These are phyloP conservation scores for Indicator maculatus DNA, from an alignment of 2,113 vertebrate species.

Conservation along the genomic window DNA sequence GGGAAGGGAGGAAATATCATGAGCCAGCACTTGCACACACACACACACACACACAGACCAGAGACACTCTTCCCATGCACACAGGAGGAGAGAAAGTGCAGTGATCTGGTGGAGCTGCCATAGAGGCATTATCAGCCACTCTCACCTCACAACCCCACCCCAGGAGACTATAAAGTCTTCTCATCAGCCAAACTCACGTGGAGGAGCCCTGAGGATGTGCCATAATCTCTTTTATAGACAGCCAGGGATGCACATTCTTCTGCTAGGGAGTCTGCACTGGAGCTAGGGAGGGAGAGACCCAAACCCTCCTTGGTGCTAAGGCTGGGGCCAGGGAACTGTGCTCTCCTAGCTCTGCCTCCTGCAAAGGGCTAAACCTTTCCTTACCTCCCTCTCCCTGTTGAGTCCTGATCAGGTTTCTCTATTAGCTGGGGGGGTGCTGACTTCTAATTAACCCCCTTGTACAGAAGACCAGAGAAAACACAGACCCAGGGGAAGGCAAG, in stretches of 20 bases:
- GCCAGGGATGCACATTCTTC: neutral
- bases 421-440: neutral
- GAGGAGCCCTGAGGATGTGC: neutral
- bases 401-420: neutral
- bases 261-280: accelerated
- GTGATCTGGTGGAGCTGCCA: neutral
- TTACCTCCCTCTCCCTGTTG: neutral
- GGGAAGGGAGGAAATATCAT: constrained; percentile 27
- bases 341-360: neutral
- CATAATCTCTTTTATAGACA: neutral
- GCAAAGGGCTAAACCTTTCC: neutral
- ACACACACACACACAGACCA: neutral
- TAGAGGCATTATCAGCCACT: neutral
- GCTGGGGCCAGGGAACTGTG: accelerated
- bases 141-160: neutral
- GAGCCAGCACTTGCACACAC: neutral
- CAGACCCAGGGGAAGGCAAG: neutral
- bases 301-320: neutral
- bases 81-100: neutral
- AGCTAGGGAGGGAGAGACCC: neutral
- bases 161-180: neutral
- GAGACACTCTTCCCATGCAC: neutral
- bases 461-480: neutral
- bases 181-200: neutral
- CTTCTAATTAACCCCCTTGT: neutral